Conservation (phyloP, 2,888 invertebrate species). For the Euproctis similis region DNA sequence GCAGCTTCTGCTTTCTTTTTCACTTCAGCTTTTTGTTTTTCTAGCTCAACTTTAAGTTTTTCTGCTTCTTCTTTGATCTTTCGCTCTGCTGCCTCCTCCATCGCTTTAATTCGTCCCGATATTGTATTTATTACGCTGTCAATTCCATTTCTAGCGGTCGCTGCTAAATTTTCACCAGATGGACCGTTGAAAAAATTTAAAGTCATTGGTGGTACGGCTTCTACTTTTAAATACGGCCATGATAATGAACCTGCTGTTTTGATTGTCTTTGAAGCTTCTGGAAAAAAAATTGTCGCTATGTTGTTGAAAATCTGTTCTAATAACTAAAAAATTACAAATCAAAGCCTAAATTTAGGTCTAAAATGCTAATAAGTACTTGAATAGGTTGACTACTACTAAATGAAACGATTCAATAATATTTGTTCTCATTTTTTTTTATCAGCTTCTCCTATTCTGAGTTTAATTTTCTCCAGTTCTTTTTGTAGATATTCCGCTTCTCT, state of each 20-base stretch:
- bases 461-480: conserved; percentile 41
- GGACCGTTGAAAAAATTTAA: conserved; percentile 37
- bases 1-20: conserved; percentile 26
- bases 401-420: no score
- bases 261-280: conserved; percentile 37
- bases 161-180: conserved; percentile 39
- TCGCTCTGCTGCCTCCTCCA: conserved; percentile 19
- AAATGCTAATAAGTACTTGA: no score
- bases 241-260: conserved; percentile 28
- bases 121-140: conserved; percentile 36
- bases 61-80: conserved; percentile 30
- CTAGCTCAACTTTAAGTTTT: conserved; percentile 34
- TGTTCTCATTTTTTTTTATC: not conserved
- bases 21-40: conserved; percentile 35
- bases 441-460: conserved; percentile 24
- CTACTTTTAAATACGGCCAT: conserved; percentile 60
- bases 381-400: not conserved
- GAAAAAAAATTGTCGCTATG: no score
- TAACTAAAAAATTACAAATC: no score
- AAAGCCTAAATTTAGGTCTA: no score
- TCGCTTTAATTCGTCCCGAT: conserved; percentile 34
- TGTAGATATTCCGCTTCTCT: conserved; percentile 46
- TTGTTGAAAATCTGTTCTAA: no score
- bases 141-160: conserved; percentile 19
- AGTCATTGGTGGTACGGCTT: conserved; percentile 54